These are phyloP conservation scores for Drosophila nannoptera DNA, from an alignment of 1,140 invertebrate genomes.

Conservation along the genomic window DNA sequence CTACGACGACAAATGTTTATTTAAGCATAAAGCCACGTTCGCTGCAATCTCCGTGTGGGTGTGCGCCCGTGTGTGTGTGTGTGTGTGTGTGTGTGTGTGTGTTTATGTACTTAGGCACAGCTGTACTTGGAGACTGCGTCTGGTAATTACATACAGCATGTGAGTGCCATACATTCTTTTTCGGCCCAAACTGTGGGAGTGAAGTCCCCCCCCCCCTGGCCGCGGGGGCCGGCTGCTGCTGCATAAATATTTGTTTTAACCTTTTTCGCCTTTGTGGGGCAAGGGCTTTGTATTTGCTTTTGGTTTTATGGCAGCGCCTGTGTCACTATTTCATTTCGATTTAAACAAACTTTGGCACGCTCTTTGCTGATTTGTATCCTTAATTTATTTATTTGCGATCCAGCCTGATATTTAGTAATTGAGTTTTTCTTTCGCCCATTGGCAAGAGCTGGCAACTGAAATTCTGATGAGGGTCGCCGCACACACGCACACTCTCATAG, in stretches of 20 bases:
- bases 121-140: slow-evolving; percentile 63
- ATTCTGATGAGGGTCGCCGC: slow-evolving; percentile 43
- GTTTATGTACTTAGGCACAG: slow-evolving; percentile 71
- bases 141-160: slow-evolving; percentile 74
- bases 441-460: not conserved
- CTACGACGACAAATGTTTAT: slow-evolving; percentile 68
- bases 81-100: slow-evolving; percentile 31
- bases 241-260: slow-evolving; percentile 75
- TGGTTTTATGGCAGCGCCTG: slow-evolving; percentile 68
- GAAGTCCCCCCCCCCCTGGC: not conserved
- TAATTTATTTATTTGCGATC: slow-evolving; percentile 77
- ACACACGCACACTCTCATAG: not conserved
- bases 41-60: slow-evolving; percentile 29
- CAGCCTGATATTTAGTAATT: slow-evolving; percentile 68
- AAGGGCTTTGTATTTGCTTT: slow-evolving; percentile 67
- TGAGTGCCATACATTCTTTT: slow-evolving; percentile 26
- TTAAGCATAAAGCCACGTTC: slow-evolving; percentile 76
- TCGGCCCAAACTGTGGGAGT: slow-evolving; percentile 6
- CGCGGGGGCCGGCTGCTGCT: slow-evolving; percentile 33
- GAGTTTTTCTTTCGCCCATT: slow-evolving; percentile 55
- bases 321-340: slow-evolving; percentile 76
- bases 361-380: slow-evolving; percentile 65
- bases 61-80: slow-evolving; percentile 11
- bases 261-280: slow-evolving; percentile 63
- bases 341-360: slow-evolving; percentile 63